Evolutionary conservation across 2,797 vertebrate genomes (phyloP).

Genomic region (Anguilla marmorata): DNA sequence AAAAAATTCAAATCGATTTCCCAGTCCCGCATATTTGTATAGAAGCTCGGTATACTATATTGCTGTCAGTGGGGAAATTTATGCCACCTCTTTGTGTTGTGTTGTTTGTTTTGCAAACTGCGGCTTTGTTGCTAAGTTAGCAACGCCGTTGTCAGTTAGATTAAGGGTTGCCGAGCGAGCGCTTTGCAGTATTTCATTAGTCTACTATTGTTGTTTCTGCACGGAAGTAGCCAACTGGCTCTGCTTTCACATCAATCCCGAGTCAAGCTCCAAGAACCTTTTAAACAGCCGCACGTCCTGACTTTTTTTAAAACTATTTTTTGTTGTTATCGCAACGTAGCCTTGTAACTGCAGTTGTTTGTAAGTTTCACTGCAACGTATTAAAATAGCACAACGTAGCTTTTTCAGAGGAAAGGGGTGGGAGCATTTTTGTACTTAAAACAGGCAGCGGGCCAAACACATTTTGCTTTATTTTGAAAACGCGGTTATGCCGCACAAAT

Average conservation of each 20-base stretch:
- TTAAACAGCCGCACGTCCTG: background rate
- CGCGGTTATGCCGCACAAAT: background rate
- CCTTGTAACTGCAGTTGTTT: background rate
- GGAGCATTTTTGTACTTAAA: slow-evolving; percentile 13
- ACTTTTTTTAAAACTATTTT: background rate
- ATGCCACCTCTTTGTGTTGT: slow-evolving; percentile 1
- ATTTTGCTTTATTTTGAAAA: slow-evolving; percentile 9
- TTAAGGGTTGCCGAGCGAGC: slow-evolving; percentile 6
- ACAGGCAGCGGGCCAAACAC: slow-evolving; percentile 22
- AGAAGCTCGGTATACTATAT: background rate
- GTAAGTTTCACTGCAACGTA: background rate
- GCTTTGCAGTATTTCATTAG: slow-evolving; percentile 19
- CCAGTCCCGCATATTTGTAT: slow-evolving; percentile 6
- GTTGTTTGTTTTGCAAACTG: background rate
- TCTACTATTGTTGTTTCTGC: slow-evolving; percentile 20
- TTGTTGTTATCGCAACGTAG: background rate
- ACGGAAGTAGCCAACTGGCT: slow-evolving; percentile 4
- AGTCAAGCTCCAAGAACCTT: background rate
- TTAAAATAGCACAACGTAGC: slow-evolving; percentile 3
- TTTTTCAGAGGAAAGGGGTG: slow-evolving; percentile 13
- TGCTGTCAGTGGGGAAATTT: background rate
- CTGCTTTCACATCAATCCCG: background rate
- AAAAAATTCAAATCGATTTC: slow-evolving; percentile 26
- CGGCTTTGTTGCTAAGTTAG: background rate
- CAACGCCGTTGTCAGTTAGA: slow-evolving; percentile 19